A percentile compares a stretch with the other conserved stretches of the same genome.
Conservation (phyloP, 2,113 vertebrate genomes). For the Dipodomys ordii region DNA sequence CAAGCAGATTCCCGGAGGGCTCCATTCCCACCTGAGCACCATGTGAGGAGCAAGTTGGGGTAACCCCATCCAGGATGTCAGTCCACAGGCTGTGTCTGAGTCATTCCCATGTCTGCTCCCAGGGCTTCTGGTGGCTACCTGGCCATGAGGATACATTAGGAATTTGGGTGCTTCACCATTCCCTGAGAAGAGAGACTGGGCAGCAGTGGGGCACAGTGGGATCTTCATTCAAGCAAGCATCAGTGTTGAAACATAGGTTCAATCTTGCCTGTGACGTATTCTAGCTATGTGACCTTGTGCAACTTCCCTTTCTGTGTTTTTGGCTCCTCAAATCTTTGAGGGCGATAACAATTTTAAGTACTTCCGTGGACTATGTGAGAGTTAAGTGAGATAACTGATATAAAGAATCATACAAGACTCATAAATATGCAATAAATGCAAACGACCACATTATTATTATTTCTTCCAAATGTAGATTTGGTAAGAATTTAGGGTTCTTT, state of each 20-base stretch:
- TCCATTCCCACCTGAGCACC: background rate
- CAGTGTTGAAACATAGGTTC: background rate
- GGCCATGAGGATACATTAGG: background rate
- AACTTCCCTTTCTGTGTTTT: background rate
- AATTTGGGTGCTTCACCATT: background rate
- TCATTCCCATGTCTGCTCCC: background rate
- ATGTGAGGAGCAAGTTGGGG: background rate
- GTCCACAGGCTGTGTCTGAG: accelerated
- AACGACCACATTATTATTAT: background rate
- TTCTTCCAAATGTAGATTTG: background rate
- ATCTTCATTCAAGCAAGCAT: background rate
- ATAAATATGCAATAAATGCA: background rate
- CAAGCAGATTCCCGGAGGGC: background rate
- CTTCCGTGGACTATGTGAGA: background rate
- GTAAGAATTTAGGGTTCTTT: background rate
- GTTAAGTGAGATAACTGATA: background rate
- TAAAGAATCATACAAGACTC: background rate
- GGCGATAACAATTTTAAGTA: background rate
- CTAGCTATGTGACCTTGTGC: background rate
- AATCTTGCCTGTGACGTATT: background rate
- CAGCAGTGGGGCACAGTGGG: background rate
- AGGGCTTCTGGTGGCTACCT: background rate
- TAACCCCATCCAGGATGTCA: no score
- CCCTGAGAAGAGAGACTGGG: background rate
- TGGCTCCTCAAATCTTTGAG: background rate